Percentiles rank a stretch among this genome's conserved stretches.
phyloP scores from a whole-genome alignment of 2,888 invertebrate genomes.

The Idaea aversata region DNA sequence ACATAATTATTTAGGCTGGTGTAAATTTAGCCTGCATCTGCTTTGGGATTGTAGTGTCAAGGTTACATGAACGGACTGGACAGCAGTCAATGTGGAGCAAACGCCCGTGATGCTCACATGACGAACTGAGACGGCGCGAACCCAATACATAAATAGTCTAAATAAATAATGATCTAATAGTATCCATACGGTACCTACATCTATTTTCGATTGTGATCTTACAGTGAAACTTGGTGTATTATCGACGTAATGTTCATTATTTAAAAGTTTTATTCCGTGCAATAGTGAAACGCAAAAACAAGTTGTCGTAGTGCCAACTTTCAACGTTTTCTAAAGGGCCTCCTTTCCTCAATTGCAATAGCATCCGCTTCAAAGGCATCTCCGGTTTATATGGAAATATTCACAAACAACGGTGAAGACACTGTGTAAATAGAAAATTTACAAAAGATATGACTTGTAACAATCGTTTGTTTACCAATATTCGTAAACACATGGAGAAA shows the following conservation, averaged over 20 bases:
- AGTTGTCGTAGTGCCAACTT: conserved; percentile 51
- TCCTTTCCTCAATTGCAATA: conserved; percentile 53
- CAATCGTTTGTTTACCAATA: background rate
- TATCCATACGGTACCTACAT: conserved; percentile 47
- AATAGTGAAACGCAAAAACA: conserved; percentile 34
- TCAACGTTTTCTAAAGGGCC: conserved; percentile 69
- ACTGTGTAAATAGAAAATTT: background rate
- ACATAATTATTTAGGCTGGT: conserved; percentile 30
- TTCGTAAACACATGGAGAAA: conserved; percentile 9
- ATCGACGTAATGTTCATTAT: conserved; percentile 14
- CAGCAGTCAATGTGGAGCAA: conserved; percentile 49
- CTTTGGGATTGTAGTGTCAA: conserved; percentile 57
- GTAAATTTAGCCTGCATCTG: conserved; percentile 38
- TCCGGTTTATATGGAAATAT: conserved; percentile 48
- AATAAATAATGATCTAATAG: conserved; percentile 79
- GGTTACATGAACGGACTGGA: conserved; percentile 53
- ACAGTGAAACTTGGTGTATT: conserved; percentile 10
- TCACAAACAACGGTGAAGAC: conserved; percentile 16
- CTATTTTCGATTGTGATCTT: conserved; percentile 66
- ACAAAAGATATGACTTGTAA: background rate
- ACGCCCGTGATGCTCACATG: conserved; percentile 53
- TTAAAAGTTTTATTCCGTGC: conserved; percentile 21
- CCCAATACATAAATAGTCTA: conserved; percentile 55
- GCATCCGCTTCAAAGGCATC: conserved; percentile 44
- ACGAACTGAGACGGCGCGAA: conserved; percentile 40